phyloP scores from a whole-genome alignment of 2,888 invertebrate species.

The Lissocephala sabroskyi region DNA sequence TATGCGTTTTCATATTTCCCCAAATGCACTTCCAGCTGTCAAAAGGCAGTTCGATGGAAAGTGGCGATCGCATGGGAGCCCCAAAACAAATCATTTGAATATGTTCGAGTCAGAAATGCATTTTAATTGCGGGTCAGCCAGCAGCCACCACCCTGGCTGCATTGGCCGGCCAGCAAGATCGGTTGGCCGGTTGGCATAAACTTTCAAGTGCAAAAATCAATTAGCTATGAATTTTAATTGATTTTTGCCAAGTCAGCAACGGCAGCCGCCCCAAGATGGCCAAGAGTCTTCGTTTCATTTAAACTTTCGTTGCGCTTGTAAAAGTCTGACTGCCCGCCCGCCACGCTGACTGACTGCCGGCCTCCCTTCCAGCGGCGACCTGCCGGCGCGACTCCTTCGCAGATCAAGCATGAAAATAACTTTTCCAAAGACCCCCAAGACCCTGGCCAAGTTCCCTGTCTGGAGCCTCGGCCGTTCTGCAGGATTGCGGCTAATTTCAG shows the following conservation, averaged over 20 bases:
- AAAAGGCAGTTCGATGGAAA: too few species aligned
- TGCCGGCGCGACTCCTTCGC: too few species aligned
- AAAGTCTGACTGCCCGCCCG: too few species aligned
- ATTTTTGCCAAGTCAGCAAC: conserved; percentile 42
- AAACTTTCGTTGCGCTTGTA: conserved; percentile 62
- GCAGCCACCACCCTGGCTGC: too few species aligned
- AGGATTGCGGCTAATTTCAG: conserved; percentile 57
- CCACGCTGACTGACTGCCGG: too few species aligned
- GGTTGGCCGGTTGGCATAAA: conserved; percentile 1
- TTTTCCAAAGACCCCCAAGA: conserved; percentile 30
- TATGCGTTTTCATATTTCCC: conserved; percentile 32
- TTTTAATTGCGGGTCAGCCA: conserved; percentile 7
- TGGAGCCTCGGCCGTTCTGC: conserved; percentile 16
- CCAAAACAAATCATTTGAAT: too few species aligned
- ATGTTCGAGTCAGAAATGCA: background rate
- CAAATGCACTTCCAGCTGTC: conserved; percentile 13
- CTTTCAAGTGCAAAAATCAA: conserved; percentile 56
- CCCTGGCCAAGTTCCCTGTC: background rate
- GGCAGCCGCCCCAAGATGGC: conserved; percentile 23
- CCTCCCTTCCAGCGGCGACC: conserved; percentile 5
- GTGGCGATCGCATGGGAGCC: too few species aligned
- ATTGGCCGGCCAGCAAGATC: background rate
- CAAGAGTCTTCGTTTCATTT: conserved; percentile 40
- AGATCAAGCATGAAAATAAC: conserved; percentile 66
- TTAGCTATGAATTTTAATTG: conserved; percentile 71